phyloP scores from a whole-genome alignment of 2,113 vertebrate species.

The Oreochromis spilurus region DNA sequence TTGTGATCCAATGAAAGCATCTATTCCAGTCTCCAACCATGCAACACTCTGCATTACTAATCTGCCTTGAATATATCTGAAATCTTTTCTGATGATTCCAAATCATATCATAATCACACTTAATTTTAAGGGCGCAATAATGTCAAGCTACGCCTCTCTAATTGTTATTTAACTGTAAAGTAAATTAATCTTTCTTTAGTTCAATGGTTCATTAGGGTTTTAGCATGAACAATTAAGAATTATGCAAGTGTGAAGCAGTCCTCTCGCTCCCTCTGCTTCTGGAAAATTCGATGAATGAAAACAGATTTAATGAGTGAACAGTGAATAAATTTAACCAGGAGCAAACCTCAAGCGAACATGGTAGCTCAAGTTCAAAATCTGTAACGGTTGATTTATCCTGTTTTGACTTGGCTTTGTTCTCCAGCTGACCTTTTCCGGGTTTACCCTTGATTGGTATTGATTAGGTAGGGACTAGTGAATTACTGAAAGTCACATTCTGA shows the following conservation, averaged over 20 bases:
- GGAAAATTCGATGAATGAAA: not conserved
- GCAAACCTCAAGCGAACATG: not conserved
- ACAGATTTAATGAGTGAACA: not conserved
- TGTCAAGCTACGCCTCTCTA: not conserved
- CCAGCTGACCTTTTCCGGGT: not conserved
- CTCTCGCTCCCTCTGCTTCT: not conserved
- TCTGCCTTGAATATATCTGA: not conserved
- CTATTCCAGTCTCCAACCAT: not conserved
- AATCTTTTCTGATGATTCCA: not conserved
- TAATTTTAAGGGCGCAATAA: not conserved
- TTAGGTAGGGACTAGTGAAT: constrained; percentile 21
- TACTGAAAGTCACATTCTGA: constrained; percentile 40
- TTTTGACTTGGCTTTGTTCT: not conserved
- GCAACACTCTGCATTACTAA: not conserved
- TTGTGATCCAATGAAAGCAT: not conserved
- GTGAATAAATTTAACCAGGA: not conserved
- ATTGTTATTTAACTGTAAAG: not conserved
- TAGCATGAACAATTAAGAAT: not conserved
- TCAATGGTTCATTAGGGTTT: not conserved
- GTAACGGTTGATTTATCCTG: not conserved
- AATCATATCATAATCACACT: not conserved
- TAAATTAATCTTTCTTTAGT: not conserved
- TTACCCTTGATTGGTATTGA: constrained; percentile 37
- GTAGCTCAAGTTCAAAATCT: constrained; percentile 19
- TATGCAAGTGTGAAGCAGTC: not conserved